A percentile compares a stretch with the other conserved stretches of the same genome.
Conservation (phyloP, 2,797 vertebrate genomes). For the Leucoraja ocellata region DNA sequence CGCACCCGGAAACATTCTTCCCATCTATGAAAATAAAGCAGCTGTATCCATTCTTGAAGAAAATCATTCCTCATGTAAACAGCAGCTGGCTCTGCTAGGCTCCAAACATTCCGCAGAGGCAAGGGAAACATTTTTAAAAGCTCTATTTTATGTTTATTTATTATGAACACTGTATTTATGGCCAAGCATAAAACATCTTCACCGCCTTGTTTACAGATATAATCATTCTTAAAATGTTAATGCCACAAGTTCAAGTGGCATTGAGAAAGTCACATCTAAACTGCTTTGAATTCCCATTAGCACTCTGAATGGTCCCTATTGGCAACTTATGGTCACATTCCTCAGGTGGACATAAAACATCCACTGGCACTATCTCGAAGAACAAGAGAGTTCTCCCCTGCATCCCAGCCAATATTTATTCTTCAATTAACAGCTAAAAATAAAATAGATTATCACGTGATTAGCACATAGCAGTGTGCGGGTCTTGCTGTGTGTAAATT, state of each 20-base stretch:
- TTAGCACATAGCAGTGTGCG: conserved; percentile 17
- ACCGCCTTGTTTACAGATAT: not conserved
- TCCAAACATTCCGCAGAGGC: not conserved
- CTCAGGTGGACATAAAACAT: not conserved
- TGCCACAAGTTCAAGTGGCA: not conserved
- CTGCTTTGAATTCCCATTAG: not conserved
- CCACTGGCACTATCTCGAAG: not conserved
- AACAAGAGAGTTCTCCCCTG: not conserved
- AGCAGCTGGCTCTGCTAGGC: not conserved
- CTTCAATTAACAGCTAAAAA: conserved; percentile 11
- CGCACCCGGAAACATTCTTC: not conserved
- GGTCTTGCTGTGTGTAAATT: not conserved
- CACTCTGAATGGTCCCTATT: not conserved
- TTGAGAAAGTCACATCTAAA: not conserved
- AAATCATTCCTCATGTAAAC: conserved; percentile 3
- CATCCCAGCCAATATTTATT: not conserved
- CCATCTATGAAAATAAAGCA: not conserved
- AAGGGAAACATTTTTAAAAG: not conserved
- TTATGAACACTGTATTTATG: not conserved
- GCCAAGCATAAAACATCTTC: not conserved
- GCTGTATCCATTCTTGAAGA: not conserved
- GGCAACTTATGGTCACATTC: not conserved
- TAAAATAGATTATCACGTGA: not conserved
- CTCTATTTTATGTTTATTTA: not conserved
- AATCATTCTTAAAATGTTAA: not conserved